These are phyloP conservation scores for Engystomops pustulosus DNA, from an alignment of 2,113 vertebrate genomes.

Conservation along the genomic window DNA sequence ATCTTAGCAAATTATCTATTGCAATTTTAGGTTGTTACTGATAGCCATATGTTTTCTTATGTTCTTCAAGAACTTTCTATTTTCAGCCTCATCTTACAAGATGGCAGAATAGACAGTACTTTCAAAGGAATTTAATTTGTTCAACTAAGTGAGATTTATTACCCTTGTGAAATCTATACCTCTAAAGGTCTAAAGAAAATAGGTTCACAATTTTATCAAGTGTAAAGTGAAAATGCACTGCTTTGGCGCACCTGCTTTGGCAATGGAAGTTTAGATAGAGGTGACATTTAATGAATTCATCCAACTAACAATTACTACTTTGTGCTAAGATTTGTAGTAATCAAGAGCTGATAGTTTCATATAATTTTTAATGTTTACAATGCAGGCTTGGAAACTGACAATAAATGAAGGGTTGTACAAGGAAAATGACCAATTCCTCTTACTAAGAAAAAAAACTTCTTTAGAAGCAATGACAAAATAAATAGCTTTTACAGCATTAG, in stretches of 20 bases:
- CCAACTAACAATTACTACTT: neutral
- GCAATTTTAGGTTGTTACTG: neutral
- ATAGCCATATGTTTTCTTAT: neutral
- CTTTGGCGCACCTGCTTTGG: neutral
- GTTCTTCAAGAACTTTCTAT: neutral
- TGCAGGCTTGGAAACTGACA: too few relatives aligned
- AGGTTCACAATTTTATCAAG: neutral
- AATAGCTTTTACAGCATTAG: neutral
- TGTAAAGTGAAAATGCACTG: neutral
- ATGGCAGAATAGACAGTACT: neutral
- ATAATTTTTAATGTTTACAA: too few relatives aligned
- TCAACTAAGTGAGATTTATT: neutral
- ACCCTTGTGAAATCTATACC: neutral
- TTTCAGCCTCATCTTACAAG: neutral
- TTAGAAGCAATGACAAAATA: too few relatives aligned
- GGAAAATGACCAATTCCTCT: too few relatives aligned
- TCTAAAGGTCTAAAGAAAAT: neutral
- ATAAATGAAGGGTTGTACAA: too few relatives aligned
- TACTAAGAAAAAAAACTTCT: too few relatives aligned
- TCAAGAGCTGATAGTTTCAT: too few relatives aligned
- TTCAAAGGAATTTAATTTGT: neutral
- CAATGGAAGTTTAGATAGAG: neutral
- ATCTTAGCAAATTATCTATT: neutral
- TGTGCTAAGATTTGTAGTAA: too few relatives aligned
- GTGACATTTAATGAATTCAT: neutral